These are phyloP conservation scores for Lontra canadensis DNA, from an alignment of 2,113 vertebrate genomes.

Conservation along the genomic window DNA sequence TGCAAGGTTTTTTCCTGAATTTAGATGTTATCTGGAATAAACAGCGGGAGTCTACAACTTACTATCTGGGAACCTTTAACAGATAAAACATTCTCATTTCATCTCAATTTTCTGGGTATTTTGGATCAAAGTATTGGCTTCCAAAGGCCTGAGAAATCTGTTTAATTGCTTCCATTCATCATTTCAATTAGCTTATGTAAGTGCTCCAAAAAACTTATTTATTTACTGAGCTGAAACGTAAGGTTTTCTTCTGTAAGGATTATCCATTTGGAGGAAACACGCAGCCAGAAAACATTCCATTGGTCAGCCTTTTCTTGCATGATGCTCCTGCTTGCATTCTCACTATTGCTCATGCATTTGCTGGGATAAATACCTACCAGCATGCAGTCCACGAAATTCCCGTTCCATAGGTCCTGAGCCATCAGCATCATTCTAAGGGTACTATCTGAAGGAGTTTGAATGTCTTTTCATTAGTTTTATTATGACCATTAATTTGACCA, in stretches of 20 bases:
- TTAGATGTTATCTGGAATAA: not conserved
- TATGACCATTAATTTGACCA: not conserved
- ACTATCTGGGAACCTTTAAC: not conserved
- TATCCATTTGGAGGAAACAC: not conserved
- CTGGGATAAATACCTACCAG: not conserved
- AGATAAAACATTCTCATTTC: not conserved
- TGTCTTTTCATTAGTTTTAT: not conserved
- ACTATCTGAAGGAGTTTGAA: not conserved
- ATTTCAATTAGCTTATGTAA: not conserved
- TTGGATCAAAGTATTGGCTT: not conserved
- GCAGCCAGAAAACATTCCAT: not conserved
- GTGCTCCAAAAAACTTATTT: not conserved
- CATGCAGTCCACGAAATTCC: not conserved
- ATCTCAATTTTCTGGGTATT: conserved; percentile 7
- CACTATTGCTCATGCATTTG: not conserved
- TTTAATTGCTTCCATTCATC: conserved; percentile 30
- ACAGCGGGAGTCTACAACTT: not conserved
- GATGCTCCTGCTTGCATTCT: accelerated
- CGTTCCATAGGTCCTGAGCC: not conserved
- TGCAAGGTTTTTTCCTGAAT: not conserved
- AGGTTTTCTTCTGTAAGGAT: not conserved
- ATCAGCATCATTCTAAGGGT: not conserved
- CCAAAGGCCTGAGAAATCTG: not conserved
- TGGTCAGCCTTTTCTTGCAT: not conserved
- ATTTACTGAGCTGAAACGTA: not conserved